These are phyloP conservation scores for Phenganax stokvisi DNA, from an alignment of 92 coral and sea anemone genomes.

Conservation along the genomic window DNA sequence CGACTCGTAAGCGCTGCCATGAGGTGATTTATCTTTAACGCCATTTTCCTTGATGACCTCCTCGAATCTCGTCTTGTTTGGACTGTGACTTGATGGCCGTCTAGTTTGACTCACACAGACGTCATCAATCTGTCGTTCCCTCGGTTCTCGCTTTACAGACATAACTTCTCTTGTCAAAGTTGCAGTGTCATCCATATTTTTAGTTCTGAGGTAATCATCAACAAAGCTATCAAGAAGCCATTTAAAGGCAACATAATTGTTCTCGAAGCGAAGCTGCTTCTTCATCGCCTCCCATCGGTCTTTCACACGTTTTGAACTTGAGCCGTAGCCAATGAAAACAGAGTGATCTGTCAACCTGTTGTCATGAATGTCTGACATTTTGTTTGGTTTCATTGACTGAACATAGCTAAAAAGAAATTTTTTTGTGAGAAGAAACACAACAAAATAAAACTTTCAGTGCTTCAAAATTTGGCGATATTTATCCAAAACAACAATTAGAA, in stretches of 20 bases:
- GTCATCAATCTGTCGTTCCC: constrained; percentile 11
- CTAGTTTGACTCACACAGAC: not conserved
- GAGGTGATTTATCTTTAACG: not conserved
- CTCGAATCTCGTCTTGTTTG: constrained; percentile 6
- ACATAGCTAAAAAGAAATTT: not conserved
- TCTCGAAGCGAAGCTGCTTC: constrained; percentile 30
- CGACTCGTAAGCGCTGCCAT: not conserved
- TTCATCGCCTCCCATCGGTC: constrained; percentile 42
- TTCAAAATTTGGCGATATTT: too few relatives aligned
- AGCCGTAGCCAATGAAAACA: constrained; percentile 33
- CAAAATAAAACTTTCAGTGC: too few relatives aligned
- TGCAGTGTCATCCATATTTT: constrained; percentile 32
- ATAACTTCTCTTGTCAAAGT: not conserved
- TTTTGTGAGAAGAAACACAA: not conserved
- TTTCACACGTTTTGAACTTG: constrained; percentile 29
- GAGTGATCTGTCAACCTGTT: constrained; percentile 25
- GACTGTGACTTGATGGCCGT: constrained; percentile 22
- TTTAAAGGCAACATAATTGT: constrained; percentile 31
- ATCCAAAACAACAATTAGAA: too few relatives aligned
- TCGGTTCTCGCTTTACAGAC: not conserved
- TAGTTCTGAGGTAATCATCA: constrained; percentile 28
- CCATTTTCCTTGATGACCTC: constrained; percentile 7
- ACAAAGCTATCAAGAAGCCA: constrained; percentile 40
- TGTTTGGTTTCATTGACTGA: constrained; percentile 12
- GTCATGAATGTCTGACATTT: constrained; percentile 1